phyloP scores from a whole-genome alignment of 2,888 invertebrate genomes.

The Heliconius cydno region DNA sequence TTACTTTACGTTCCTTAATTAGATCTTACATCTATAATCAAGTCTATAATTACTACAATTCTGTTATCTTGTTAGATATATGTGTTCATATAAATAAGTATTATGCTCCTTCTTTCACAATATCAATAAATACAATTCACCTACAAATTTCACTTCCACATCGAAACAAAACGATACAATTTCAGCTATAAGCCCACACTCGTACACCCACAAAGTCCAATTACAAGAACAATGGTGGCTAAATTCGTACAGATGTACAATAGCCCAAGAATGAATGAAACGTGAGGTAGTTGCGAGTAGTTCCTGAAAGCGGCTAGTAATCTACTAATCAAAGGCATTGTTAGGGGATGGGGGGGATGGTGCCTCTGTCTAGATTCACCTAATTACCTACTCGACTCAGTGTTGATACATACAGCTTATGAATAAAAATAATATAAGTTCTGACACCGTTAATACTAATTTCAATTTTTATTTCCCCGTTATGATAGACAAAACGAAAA shows the following conservation, averaged over 20 bases:
- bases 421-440: not conserved
- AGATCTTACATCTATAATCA: no score
- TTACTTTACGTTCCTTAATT: no score
- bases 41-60: no score
- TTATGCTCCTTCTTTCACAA: not conserved
- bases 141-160: not conserved
- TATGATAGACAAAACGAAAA: no score
- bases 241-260: slow-evolving; percentile 32
- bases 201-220: slow-evolving; percentile 19
- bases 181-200: not conserved
- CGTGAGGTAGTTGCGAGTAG: slow-evolving; percentile 35
- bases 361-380: slow-evolving; percentile 68
- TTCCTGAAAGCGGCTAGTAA: slow-evolving; percentile 43
- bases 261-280: slow-evolving; percentile 35
- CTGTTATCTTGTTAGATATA: no score
- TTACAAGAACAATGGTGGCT: slow-evolving; percentile 29
- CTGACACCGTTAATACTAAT: no score
- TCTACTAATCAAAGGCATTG: slow-evolving; percentile 56
- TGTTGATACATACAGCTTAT: slow-evolving; percentile 18
- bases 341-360: slow-evolving; percentile 53
- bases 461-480: no score
- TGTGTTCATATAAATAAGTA: no score
- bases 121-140: not conserved
- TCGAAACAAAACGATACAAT: not conserved
- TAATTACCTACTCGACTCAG: slow-evolving; percentile 61